Evolutionary conservation across 2,113 vertebrate genomes (phyloP).

Genomic region (Dicrurus megarhynchus): DNA sequence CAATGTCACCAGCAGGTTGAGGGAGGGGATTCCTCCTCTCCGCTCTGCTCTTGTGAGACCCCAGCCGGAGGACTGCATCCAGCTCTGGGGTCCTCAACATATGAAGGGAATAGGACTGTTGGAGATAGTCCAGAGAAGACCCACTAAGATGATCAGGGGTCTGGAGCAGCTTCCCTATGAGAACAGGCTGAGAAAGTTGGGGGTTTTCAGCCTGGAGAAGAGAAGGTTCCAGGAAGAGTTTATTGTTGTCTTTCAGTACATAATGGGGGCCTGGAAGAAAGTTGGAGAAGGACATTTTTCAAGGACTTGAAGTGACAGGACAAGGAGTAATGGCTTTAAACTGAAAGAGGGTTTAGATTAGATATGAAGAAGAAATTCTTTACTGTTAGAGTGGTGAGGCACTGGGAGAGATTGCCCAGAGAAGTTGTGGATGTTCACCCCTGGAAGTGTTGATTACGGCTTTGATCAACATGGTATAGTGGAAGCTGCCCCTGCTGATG

Average conservation of each 20-base stretch:
- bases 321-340: neutral
- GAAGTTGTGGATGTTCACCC: neutral
- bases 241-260: neutral
- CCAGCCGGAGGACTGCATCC: neutral
- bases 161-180: neutral
- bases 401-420: neutral
- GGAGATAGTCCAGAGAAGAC: neutral
- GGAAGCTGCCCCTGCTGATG: neutral
- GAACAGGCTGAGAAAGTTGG: neutral
- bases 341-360: neutral
- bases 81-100: neutral
- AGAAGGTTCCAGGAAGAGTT: neutral
- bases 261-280: neutral
- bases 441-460: neutral
- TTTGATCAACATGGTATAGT: neutral
- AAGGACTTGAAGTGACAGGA: neutral
- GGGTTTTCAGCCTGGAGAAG: neutral
- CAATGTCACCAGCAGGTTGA: neutral
- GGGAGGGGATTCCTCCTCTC: too few relatives aligned
- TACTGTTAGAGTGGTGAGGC: neutral
- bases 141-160: neutral
- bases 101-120: neutral
- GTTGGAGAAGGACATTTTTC: neutral
- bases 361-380: neutral
- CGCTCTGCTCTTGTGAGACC: neutral